A percentile compares a stretch with the other conserved stretches of the same genome.
These are phyloP conservation scores for Zaprionus ornatus DNA, from an alignment of 1,140 invertebrate genomes.

Conservation along the genomic window DNA sequence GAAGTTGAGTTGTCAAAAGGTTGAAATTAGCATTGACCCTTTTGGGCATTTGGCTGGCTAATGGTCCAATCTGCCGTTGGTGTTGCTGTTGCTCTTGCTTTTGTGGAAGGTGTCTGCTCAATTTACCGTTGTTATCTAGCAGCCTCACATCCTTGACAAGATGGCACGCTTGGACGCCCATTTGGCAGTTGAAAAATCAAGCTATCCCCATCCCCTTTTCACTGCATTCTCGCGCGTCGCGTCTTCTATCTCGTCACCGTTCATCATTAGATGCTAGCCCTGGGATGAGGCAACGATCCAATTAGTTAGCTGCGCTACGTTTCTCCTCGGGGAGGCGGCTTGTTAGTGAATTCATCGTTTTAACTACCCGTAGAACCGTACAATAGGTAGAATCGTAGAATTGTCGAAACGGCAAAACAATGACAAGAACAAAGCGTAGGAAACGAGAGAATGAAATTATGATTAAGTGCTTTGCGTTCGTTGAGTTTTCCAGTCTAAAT, in stretches of 20 bases:
- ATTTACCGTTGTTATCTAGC: constrained; percentile 48
- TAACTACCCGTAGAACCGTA: constrained; percentile 36
- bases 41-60: constrained; percentile 45
- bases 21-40: constrained; percentile 78
- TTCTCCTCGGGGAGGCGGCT: constrained; percentile 38
- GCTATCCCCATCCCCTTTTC: not conserved
- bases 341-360: constrained; percentile 53
- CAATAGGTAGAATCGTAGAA: not conserved
- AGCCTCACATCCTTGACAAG: constrained; percentile 53
- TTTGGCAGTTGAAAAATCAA: constrained; percentile 11
- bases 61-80: constrained; percentile 27
- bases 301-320: constrained; percentile 39
- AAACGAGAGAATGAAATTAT: constrained; percentile 71
- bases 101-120: constrained; percentile 35
- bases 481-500: constrained; percentile 75
- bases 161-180: constrained; percentile 42
- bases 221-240: not conserved
- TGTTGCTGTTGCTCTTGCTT: not conserved
- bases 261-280: constrained; percentile 6
- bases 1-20: constrained; percentile 76
- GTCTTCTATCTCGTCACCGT: not conserved
- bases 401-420: constrained; percentile 44
- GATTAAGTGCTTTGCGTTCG: constrained; percentile 71
- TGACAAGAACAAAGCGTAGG: constrained; percentile 68
- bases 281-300: constrained; percentile 28